A percentile compares a stretch with the other conserved stretches of the same genome.
Evolutionary conservation across 2,888 invertebrate genomes (phyloP).

Genomic region (Netelia melanura): DNA sequence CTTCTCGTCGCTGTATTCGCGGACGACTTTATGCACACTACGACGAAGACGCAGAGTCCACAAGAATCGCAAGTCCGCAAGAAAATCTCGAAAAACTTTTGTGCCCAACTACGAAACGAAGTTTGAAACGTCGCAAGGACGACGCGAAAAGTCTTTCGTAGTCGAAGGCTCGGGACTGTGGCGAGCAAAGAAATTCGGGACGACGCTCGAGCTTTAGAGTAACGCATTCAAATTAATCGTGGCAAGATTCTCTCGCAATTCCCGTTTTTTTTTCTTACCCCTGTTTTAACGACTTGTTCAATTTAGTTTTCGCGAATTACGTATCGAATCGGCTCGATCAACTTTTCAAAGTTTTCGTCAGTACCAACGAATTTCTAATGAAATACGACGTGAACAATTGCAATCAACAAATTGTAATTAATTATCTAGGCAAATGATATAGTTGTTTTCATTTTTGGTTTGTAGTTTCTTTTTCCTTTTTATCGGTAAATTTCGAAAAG

Average conservation of each 20-base stretch:
- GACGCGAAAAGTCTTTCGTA: background rate
- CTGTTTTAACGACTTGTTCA: too few relatives aligned
- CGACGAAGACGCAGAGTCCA: constrained; percentile 24
- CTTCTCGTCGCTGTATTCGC: constrained; percentile 19
- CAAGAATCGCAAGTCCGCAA: constrained; percentile 11
- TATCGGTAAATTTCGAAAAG: too few relatives aligned
- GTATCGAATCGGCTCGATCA: too few relatives aligned
- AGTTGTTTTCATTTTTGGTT: too few relatives aligned
- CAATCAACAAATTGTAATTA: too few relatives aligned
- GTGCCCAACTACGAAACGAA: constrained; percentile 47
- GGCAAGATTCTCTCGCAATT: background rate
- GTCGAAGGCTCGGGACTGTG: background rate
- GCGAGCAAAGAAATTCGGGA: constrained; percentile 31
- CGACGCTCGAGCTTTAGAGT: constrained; percentile 10
- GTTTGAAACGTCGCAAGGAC: constrained; percentile 38
- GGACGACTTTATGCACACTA: constrained; percentile 55
- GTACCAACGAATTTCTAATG: too few relatives aligned
- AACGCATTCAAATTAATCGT: constrained; percentile 55
- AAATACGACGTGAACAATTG: too few relatives aligned
- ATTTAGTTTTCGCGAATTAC: too few relatives aligned
- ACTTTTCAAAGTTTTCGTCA: too few relatives aligned
- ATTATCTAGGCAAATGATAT: too few relatives aligned
- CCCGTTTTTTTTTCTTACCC: constrained; percentile 37
- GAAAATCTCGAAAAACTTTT: constrained; percentile 60
- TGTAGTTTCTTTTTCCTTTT: too few relatives aligned